These are phyloP conservation scores for Caenorhabditis virilis DNA, from an alignment of 2,888 invertebrate genomes.

Conservation along the genomic window DNA sequence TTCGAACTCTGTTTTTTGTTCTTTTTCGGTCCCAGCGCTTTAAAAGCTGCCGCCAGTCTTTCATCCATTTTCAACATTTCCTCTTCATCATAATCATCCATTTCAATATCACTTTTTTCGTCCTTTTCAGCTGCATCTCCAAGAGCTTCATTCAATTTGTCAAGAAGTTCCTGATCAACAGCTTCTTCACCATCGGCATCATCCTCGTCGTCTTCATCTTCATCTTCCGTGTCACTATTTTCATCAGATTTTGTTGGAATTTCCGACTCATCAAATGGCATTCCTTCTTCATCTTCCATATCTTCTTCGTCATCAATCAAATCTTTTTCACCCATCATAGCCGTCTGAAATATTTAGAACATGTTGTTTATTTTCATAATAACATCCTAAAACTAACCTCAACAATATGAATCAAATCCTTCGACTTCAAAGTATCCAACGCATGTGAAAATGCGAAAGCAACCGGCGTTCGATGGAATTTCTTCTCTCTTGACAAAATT, in stretches of 20 bases:
- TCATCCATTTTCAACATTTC: constrained; percentile 54
- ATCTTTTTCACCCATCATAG: constrained; percentile 39
- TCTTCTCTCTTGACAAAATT: constrained; percentile 40
- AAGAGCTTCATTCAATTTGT: constrained; percentile 45
- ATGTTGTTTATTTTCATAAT: no score
- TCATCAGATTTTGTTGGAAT: constrained; percentile 15
- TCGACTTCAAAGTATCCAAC: constrained; percentile 25
- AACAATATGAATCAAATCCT: constrained; percentile 44
- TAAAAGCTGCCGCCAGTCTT: constrained; percentile 47
- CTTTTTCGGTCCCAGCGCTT: constrained; percentile 34
- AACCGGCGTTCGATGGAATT: constrained; percentile 38
- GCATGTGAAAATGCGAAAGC: constrained; percentile 40
- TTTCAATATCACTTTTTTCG: constrained; percentile 29
- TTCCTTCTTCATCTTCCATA: constrained; percentile 42
- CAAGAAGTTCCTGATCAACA: constrained; percentile 47
- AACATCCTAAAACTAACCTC: no score
- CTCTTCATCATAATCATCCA: constrained; percentile 49
- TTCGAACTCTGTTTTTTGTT: constrained; percentile 23
- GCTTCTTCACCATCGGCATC: constrained; percentile 33
- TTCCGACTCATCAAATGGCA: constrained; percentile 29
- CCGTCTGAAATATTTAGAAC: no score
- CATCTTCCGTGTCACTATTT: constrained; percentile 21
- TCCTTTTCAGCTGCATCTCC: constrained; percentile 47
- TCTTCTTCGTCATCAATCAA: constrained; percentile 33
- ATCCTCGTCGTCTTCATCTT: constrained; percentile 31